These are phyloP conservation scores for Murina feae DNA, from an alignment of 2,113 vertebrate genomes.

Conservation along the genomic window DNA sequence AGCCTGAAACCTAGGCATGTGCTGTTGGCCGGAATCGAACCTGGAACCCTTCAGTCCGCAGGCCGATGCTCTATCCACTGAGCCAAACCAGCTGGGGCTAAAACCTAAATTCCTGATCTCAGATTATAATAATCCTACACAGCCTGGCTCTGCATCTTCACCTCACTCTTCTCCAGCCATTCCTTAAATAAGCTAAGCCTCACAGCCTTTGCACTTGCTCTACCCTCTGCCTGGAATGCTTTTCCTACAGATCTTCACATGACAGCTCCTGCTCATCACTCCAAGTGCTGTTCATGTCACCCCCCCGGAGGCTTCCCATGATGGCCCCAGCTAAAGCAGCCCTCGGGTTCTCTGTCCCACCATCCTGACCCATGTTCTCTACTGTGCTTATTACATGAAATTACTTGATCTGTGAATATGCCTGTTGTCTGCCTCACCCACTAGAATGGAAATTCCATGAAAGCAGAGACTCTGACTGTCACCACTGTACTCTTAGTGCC, in stretches of 20 bases:
- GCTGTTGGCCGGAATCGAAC: too few relatives aligned
- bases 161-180: neutral
- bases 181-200: neutral
- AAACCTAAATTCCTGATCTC: neutral
- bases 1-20: too few relatives aligned
- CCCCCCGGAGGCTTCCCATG: neutral
- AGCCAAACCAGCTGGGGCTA: too few relatives aligned
- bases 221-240: neutral
- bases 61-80: too few relatives aligned
- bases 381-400: neutral
- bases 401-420: fast-evolving
- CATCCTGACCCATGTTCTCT: neutral
- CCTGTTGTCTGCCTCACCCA: neutral
- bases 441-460: neutral
- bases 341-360: neutral
- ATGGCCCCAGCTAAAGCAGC: neutral
- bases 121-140: neutral
- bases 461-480: neutral
- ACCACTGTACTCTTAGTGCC: neutral
- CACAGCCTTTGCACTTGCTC: neutral
- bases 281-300: too few relatives aligned
- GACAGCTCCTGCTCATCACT: neutral
- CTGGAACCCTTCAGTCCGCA: too few relatives aligned
- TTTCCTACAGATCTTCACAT: neutral
- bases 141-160: neutral